phyloP scores from a whole-genome alignment of 53 echinoderm and acorn worm species.

The Crossaster papposus region DNA sequence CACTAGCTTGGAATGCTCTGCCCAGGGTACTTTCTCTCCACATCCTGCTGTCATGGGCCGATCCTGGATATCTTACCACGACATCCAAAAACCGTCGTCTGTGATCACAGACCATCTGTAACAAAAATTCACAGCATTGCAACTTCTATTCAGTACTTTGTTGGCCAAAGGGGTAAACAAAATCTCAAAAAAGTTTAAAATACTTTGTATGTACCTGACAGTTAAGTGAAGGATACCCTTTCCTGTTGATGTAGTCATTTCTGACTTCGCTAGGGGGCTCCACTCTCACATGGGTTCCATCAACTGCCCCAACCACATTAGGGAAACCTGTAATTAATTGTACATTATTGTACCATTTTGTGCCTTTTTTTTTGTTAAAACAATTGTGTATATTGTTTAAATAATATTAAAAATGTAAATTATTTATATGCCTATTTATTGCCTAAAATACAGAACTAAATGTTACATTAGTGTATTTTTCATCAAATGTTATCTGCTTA shows the following conservation, averaged over 20 bases:
- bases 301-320: slow-evolving; percentile 21
- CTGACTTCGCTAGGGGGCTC: neutral
- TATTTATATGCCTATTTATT: too few relatives aligned
- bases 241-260: slow-evolving; percentile 36
- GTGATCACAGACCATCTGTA: slow-evolving; percentile 37
- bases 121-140: too few relatives aligned
- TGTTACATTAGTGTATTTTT: too few relatives aligned
- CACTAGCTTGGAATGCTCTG: neutral
- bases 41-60: slow-evolving; percentile 28
- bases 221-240: slow-evolving; percentile 29
- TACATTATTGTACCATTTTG: too few relatives aligned
- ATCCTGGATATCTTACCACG: neutral
- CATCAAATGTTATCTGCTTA: too few relatives aligned
- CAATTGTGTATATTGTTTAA: too few relatives aligned
- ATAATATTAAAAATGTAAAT: too few relatives aligned
- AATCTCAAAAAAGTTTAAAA: neutral
- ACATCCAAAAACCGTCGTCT: neutral
- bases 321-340: slow-evolving; percentile 22
- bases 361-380: too few relatives aligned
- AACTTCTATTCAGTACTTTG: too few relatives aligned
- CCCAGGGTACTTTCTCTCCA: slow-evolving; percentile 2
- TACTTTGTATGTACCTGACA: slow-evolving; percentile 12
- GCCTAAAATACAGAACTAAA: too few relatives aligned
- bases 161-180: neutral
- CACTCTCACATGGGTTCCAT: slow-evolving; percentile 20